Base-by-base conservation (phyloP, 2,888 invertebrate genomes). In the Tachina grossa region DNA sequence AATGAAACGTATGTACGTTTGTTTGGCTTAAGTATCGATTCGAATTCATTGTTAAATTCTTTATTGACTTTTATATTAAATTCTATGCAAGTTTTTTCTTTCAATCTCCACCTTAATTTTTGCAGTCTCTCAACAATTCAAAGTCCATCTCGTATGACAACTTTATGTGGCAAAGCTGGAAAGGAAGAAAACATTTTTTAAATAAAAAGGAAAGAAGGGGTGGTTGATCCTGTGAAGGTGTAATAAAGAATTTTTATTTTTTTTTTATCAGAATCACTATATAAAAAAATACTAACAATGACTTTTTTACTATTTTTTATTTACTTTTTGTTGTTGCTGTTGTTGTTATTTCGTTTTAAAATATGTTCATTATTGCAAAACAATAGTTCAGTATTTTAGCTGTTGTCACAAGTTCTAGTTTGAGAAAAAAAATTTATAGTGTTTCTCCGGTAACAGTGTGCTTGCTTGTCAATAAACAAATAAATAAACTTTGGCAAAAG, bases 351-450 rank as follows among this genome's bases (percentile, higher is more conserved):
- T 57, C 9, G 2, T 57, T 76, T 47, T 43, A 49, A 72, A 71
- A 11, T 45, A 61, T 8, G 1, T 14, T 45, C 19, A 51, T 76
- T 55, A 14, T 47, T 55, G 65, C 43, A 6, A n/a, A 77, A 68
- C 47, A 77, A 59, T 59, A 43, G 49, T 77, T 68, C 13, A 19
- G 39, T 66, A 19, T 65, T 61, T 65, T 16, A 55, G 65, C 65
- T 75, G 55, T 55, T 65, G 22, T 47, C 16, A 65, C 8, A 14
- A 53, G 53, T 13, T 75, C 9, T 45, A 6, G 9, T 65, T 63
- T 55, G 45, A 76, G 45, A 65, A 65, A n/a, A n/a, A 31, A 14
- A 75, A 65, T 45, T 59, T 59, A 53, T 63, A 45, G 43, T 51
- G 22, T 51, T 49, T 61, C 53, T 41, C 43, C 51, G 10, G 14